Percentiles rank a stretch among this genome's conserved stretches.
Conservation (phyloP, 2,888 invertebrate genomes). For the Nomada ruficornis region DNA sequence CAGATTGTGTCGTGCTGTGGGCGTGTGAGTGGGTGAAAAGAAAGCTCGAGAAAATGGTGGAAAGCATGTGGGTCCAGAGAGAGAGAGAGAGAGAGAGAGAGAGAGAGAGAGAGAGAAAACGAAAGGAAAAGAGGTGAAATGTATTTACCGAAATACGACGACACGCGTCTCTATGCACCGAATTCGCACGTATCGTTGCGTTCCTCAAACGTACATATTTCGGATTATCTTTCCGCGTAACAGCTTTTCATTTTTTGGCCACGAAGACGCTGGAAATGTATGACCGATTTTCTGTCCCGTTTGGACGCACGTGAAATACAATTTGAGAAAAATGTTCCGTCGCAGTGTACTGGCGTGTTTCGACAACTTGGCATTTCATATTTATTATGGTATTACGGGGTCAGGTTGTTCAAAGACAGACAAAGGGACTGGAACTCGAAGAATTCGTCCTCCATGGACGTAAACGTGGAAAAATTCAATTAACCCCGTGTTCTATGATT, state of each 20-base stretch:
- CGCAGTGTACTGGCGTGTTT: not conserved
- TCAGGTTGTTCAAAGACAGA: not conserved
- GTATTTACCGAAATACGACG: constrained; percentile 59
- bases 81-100: not conserved
- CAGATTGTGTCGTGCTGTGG: constrained; percentile 67
- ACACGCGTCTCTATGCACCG: constrained; percentile 35
- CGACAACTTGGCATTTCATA: constrained; percentile 11
- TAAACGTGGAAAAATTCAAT: constrained; percentile 34
- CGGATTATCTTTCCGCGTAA: constrained; percentile 46
- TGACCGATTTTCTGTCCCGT: not conserved
- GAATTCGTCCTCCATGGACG: constrained; percentile 9
- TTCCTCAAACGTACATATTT: constrained; percentile 48
- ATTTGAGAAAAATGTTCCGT: constrained; percentile 6
- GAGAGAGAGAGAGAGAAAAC: not conserved
- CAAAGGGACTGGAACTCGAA: not conserved
- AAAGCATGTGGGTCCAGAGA: constrained; percentile 38
- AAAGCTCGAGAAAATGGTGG: constrained; percentile 49
- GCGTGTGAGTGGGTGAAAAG: not conserved
- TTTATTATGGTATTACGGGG: constrained; percentile 11
- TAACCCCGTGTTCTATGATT: constrained; percentile 1
- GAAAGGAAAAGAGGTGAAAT: constrained; percentile 47
- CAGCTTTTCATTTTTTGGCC: constrained; percentile 30
- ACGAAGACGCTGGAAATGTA: not conserved
- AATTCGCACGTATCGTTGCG: constrained; percentile 40
- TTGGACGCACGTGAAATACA: not conserved